A percentile compares a stretch with the other conserved stretches of the same genome.
Conservation (phyloP, 2,797 vertebrate genomes). For the Myotis planiceps region DNA sequence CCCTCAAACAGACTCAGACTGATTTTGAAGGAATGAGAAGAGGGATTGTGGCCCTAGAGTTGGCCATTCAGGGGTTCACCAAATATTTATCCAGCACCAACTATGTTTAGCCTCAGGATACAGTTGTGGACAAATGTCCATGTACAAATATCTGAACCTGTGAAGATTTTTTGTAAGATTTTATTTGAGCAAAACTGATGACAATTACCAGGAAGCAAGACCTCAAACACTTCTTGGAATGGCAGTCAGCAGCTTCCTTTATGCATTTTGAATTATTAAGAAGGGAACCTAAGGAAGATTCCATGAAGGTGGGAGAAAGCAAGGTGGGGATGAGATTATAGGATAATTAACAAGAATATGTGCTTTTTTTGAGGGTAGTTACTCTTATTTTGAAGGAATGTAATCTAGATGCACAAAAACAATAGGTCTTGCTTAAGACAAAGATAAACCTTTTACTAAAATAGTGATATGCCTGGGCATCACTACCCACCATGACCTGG, state of each 20-base stretch:
- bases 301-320: neutral
- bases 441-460: neutral
- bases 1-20: neutral
- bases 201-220: neutral
- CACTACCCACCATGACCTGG: neutral
- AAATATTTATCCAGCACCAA: neutral
- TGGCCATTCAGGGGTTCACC: neutral
- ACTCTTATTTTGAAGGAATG: neutral
- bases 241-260: neutral
- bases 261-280: neutral
- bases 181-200: neutral
- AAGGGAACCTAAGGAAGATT: neutral
- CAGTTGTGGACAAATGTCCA: neutral
- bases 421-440: neutral
- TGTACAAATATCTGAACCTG: neutral
- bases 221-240: neutral
- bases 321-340: neutral
- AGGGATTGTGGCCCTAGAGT: neutral
- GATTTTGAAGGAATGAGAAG: neutral
- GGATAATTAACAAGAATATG: neutral
- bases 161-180: neutral
- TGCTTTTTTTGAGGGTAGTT: neutral
- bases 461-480: neutral
- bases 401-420: neutral
- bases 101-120: neutral